A percentile compares a stretch with the other conserved stretches of the same genome.
Conservation (phyloP, 1,140 invertebrate species). For the Aradophagus sp. region DNA sequence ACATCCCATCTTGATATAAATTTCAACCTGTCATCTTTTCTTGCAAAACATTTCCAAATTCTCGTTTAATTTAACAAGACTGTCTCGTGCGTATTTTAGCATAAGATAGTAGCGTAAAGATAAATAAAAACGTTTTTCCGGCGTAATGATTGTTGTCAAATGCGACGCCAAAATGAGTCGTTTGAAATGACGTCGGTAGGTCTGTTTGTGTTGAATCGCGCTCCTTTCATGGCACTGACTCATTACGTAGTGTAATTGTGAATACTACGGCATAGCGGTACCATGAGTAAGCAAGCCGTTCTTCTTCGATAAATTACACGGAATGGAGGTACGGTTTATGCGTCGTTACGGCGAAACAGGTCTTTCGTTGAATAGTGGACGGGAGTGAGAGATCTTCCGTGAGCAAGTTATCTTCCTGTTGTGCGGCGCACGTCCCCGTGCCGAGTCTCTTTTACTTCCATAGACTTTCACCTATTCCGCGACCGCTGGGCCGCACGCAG, state of each 20-base stretch:
- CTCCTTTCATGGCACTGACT: slow-evolving; percentile 22
- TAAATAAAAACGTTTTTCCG: no score
- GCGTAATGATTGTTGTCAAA: background rate
- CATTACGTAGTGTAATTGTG: slow-evolving; percentile 33
- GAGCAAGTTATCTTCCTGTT: slow-evolving; percentile 51
- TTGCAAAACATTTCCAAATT: no score
- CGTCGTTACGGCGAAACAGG: slow-evolving; percentile 37
- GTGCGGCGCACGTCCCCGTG: slow-evolving; percentile 9
- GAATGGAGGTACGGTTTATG: slow-evolving; percentile 46
- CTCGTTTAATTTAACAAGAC: no score
- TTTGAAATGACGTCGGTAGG: slow-evolving; percentile 1
- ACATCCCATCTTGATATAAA: no score
- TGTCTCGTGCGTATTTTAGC: no score
- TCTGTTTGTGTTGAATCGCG: slow-evolving; percentile 11
- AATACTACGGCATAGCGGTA: slow-evolving; percentile 61
- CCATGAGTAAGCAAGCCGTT: slow-evolving; percentile 62
- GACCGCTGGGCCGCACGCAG: slow-evolving; percentile 21
- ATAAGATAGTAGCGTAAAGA: no score
- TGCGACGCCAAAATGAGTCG: no score
- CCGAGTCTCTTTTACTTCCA: slow-evolving; percentile 40
- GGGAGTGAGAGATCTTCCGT: slow-evolving; percentile 46
- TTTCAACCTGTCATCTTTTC: no score
- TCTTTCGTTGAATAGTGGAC: slow-evolving; percentile 49
- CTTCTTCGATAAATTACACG: slow-evolving; percentile 52
- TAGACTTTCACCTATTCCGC: slow-evolving; percentile 65